Base-by-base conservation (phyloP, 2,113 vertebrate species). In the Hoplias malabaricus region DNA sequence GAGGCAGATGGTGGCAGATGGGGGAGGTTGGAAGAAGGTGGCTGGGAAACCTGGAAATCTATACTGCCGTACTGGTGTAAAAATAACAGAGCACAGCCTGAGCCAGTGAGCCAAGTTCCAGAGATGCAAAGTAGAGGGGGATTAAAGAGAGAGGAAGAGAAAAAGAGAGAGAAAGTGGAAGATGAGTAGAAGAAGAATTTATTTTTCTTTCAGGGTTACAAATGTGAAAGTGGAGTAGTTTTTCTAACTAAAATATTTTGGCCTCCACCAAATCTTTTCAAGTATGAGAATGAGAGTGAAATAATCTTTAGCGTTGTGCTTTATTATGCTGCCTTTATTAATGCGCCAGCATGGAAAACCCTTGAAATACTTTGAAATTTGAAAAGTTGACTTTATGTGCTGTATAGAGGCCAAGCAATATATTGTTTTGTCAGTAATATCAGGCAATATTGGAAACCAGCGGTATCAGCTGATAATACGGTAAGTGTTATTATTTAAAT, bases 1-100 rank as follows among this genome's bases (percentile, higher is more conserved):
- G 93, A 96, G 95, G 94, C 97, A 98, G 97, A 99, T 98, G 97
- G 96, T 96, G 96, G 96, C 97, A 98, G 96, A 98, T 98, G 97
- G 96, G 95, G 95, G 94, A 96, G 96, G 96, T 96, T 96, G 95
- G 96, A 96, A 94, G 96, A 96, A 96, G 97, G 97, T 96, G 94
- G 94, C 96, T 94, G 93, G 94, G 93, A 93, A 98, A 95, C 95
- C 94, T 94, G 96, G 94, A 95, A 94, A 97, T 96, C 95, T 95
- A 94, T 94, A 96, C 92, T 94, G 93, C 92, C 94, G 90, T 94
- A 93, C 94, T 92, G 90, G 92, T 92, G 94, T 96, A 97, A 96
- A 98, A 98, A 96, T 96, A 96, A 97, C 91, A 96, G 93, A 92
- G 91, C 88, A 93, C 90, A 92, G 94, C 93, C 91, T 77, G 93